Conservation (phyloP, 2,888 invertebrate genomes). For the Caenorhabditis drosophilae region DNA sequence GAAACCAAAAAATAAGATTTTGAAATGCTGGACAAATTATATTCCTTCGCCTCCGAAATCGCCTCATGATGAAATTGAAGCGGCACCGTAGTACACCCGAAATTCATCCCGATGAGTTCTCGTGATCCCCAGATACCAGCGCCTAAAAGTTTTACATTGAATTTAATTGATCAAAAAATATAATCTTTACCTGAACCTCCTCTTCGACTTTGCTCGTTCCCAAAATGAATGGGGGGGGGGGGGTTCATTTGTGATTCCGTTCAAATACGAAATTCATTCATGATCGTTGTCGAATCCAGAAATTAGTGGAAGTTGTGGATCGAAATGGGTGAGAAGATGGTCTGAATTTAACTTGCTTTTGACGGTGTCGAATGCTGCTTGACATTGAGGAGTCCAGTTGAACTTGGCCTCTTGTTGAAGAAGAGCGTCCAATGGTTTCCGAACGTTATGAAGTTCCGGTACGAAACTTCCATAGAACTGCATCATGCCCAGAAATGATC, state of each 20-base stretch:
- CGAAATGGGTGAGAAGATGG: too few relatives aligned
- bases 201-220: conserved; percentile 27
- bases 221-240: conserved; percentile 44
- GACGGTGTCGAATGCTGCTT: too few relatives aligned
- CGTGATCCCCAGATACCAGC: conserved; percentile 34
- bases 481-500: neutral
- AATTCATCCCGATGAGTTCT: conserved; percentile 42
- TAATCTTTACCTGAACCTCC: conserved; percentile 48
- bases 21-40: conserved; percentile 33
- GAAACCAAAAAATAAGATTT: conserved; percentile 43
- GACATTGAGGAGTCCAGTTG: too few relatives aligned
- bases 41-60: conserved; percentile 40
- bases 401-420: too few relatives aligned
- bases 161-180: conserved; percentile 41
- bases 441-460: neutral
- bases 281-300: conserved; percentile 34
- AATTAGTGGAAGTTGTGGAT: too few relatives aligned
- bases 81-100: conserved; percentile 41
- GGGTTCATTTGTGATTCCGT: too few relatives aligned
- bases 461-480: neutral
- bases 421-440: too few relatives aligned
- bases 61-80: conserved; percentile 19
- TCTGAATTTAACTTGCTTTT: too few relatives aligned
- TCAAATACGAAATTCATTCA: conserved; percentile 23
- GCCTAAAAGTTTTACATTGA: conserved; percentile 42